phyloP scores from a whole-genome alignment of 1,140 invertebrate species.

The Heliconius hermathena region DNA sequence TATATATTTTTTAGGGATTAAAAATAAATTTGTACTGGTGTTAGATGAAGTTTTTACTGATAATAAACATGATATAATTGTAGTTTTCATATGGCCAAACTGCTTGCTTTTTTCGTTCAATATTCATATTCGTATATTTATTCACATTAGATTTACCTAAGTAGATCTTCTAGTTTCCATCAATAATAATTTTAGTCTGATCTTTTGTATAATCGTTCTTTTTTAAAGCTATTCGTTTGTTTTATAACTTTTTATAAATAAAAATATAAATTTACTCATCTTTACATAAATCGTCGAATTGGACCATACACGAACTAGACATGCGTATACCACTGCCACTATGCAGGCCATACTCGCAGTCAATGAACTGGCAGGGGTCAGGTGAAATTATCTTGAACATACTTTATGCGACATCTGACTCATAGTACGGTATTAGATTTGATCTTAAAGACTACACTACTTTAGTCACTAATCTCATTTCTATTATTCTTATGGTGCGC shows the following conservation, averaged over 20 bases:
- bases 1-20: not conserved
- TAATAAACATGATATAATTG: too few relatives aligned
- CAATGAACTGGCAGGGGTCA: constrained; percentile 79
- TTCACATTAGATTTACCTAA: too few relatives aligned
- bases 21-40: not conserved
- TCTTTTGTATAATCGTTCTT: too few relatives aligned
- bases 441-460: not conserved
- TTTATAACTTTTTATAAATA: too few relatives aligned
- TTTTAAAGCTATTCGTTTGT: too few relatives aligned
- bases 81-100: too few relatives aligned
- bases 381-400: constrained; percentile 77
- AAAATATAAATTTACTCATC: too few relatives aligned
- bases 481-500: not conserved
- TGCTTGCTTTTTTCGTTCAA: too few relatives aligned
- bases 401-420: constrained; percentile 70
- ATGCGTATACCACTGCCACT: constrained; percentile 73
- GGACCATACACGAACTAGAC: constrained; percentile 54
- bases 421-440: constrained; percentile 50
- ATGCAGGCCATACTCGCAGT: constrained; percentile 70
- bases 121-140: too few relatives aligned
- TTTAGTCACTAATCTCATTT: constrained; percentile 4
- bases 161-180: too few relatives aligned
- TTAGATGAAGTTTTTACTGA: not conserved
- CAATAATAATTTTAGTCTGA: too few relatives aligned
- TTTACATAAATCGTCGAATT: constrained; percentile 34